A percentile compares a stretch with the other conserved stretches of the same genome.
phyloP scores from a whole-genome alignment of 2,888 invertebrate genomes.

The Nomada ruficornis region DNA sequence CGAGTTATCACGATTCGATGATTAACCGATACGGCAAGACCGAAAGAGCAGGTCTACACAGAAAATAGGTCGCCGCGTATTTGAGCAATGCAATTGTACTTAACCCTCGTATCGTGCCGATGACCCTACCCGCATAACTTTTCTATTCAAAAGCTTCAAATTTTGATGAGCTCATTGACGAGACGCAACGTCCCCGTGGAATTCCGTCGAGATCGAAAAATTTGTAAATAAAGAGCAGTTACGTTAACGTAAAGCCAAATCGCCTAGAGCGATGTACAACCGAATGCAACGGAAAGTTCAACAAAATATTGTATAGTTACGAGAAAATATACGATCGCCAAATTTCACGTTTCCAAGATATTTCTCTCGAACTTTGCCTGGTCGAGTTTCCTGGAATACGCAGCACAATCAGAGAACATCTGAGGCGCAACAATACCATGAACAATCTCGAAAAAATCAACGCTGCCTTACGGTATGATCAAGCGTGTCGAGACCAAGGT shows the following conservation, averaged over 20 bases:
- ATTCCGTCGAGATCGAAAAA: too few species aligned
- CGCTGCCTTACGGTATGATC: slow-evolving; percentile 17
- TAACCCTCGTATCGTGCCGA: too few species aligned
- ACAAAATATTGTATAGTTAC: too few species aligned
- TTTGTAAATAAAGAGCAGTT: too few species aligned
- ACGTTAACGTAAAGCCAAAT: too few species aligned
- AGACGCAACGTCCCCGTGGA: not conserved
- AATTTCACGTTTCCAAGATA: not conserved
- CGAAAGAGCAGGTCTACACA: not conserved
- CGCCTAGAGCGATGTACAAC: too few species aligned
- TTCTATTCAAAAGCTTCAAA: too few species aligned
- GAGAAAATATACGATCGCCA: not conserved
- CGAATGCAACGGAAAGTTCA: not conserved
- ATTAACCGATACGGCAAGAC: not conserved
- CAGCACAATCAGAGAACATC: not conserved
- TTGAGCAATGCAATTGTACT: not conserved
- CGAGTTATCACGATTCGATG: not conserved
- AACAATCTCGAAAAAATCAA: slow-evolving; percentile 14
- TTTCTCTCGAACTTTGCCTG: too few species aligned
- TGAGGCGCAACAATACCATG: slow-evolving; percentile 9
- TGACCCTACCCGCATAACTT: too few species aligned
- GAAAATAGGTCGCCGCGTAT: not conserved
- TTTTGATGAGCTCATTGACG: too few species aligned
- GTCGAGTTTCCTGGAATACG: not conserved
- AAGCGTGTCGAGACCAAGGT: slow-evolving; percentile 41